phyloP scores from a whole-genome alignment of 2,797 vertebrate genomes.

The Phaenicophaeus curvirostris region DNA sequence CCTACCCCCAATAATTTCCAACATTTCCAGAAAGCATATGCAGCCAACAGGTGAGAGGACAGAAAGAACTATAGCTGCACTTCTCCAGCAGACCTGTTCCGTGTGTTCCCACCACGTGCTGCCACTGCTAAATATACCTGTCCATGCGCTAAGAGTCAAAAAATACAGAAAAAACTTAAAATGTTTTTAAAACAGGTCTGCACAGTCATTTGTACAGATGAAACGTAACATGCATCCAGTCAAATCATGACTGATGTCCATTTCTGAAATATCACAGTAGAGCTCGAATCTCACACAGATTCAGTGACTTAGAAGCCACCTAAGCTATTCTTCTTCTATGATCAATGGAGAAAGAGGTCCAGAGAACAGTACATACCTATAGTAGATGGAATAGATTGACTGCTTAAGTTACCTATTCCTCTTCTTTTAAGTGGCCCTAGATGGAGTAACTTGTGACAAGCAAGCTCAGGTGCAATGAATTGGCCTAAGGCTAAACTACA shows the following conservation, averaged over 20 bases:
- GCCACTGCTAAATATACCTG: background rate
- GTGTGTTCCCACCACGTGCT: background rate
- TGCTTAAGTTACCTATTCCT: background rate
- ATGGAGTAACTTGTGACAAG: background rate
- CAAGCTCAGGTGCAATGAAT: background rate
- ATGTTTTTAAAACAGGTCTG: background rate
- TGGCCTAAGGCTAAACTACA: background rate
- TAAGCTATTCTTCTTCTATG: background rate
- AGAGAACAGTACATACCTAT: background rate
- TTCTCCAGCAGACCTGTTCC: background rate
- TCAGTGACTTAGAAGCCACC: background rate
- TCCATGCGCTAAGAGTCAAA: background rate
- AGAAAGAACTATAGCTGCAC: background rate
- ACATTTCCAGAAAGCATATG: background rate
- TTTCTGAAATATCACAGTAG: background rate
- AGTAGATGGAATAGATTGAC: background rate
- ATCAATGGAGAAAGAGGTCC: background rate
- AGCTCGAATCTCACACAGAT: background rate
- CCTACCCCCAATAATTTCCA: background rate
- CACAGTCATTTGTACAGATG: background rate
- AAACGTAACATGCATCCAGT: background rate
- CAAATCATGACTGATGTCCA: background rate
- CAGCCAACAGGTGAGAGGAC: background rate
- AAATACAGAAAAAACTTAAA: background rate
- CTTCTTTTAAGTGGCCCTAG: background rate